Evolutionary conservation across 2,888 invertebrate genomes (phyloP).

Genomic region (Augochlorella aurata): DNA sequence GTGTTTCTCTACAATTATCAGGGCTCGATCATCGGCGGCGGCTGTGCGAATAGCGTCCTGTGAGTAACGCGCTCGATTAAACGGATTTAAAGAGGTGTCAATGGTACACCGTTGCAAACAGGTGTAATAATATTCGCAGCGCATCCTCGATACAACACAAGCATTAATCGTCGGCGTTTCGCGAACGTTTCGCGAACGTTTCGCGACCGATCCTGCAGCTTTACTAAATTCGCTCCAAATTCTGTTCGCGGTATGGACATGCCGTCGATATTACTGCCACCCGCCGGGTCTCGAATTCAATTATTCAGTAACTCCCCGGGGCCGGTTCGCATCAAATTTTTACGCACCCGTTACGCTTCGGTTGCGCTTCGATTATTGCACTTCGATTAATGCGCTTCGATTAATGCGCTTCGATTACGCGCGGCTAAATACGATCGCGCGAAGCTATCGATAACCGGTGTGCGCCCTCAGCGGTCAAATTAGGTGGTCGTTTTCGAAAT

Average conservation of each 20-base stretch:
- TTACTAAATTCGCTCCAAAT: not conserved
- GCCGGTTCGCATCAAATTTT: not conserved
- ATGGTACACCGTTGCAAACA: not conserved
- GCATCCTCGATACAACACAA: not conserved
- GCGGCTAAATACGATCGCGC: not conserved
- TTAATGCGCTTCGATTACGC: not conserved
- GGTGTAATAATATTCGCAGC: not conserved
- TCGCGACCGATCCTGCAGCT: not conserved
- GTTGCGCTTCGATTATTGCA: no score
- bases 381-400: not conserved
- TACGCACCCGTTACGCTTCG: not conserved
- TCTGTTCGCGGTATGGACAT: not conserved
- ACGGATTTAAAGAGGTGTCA: not conserved
- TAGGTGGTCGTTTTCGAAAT: not conserved
- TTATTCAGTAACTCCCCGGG: not conserved
- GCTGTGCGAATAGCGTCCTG: not conserved
- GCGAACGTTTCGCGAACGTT: not conserved
- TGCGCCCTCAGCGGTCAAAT: not conserved
- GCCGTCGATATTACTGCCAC: not conserved
- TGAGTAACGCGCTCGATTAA: not conserved
- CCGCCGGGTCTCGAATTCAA: constrained; percentile 2
- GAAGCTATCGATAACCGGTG: not conserved
- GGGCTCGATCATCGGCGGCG: no score
- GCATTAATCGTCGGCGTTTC: not conserved
- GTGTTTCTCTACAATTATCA: no score